Base-by-base conservation (phyloP, 2,113 vertebrate species). In the Dolichotis patagonum region DNA sequence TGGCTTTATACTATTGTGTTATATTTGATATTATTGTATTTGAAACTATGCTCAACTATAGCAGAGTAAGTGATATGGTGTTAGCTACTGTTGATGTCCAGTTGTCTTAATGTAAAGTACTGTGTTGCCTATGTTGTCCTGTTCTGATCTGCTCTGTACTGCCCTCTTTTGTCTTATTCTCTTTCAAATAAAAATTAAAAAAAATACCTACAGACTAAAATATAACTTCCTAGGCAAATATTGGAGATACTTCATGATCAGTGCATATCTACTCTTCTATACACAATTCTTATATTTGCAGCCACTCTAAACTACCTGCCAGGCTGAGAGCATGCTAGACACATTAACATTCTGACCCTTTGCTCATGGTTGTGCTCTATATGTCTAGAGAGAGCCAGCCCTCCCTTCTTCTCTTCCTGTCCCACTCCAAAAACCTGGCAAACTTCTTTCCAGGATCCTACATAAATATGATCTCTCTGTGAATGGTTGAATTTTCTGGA, bases 401-500 rank as follows among this genome's bases (percentile, higher is more conserved):
- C 62, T 88, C 62, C 56, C 32, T 77, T 82, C 54, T 69, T 82
- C 54, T 69, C 32, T 90, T 90, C n/a, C 35, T 92, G 32, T 32
- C 67, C 49, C 30, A 63, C 35, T 77, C 38, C 3, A 52, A 67
- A 73, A 41, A 75, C 60, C n/a, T 81, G 58, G 77, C 32, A 38
- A 38, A 43, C 7, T 69, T 86, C 83, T 89, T 49, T 83, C 60
- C 38, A 77, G 85, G 54, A 85, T 54, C 32, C 43, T 56, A n/a
- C 94, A 91, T 88, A 75, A 93, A 85, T 30, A 88, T 77, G 43
- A 94, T 52, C 26, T 82, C 30, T 78, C 38, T 19, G 13, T n/a
- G 60, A 54, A 43, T 63, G 69, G 69, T 52, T 91, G 54, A 84
- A 49, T 86, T 84, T 80, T 93, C 69, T 9, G 26, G 67, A 54